These are phyloP conservation scores for Anarrhichthys ocellatus DNA, from an alignment of 2,113 vertebrate genomes.

Conservation along the genomic window DNA sequence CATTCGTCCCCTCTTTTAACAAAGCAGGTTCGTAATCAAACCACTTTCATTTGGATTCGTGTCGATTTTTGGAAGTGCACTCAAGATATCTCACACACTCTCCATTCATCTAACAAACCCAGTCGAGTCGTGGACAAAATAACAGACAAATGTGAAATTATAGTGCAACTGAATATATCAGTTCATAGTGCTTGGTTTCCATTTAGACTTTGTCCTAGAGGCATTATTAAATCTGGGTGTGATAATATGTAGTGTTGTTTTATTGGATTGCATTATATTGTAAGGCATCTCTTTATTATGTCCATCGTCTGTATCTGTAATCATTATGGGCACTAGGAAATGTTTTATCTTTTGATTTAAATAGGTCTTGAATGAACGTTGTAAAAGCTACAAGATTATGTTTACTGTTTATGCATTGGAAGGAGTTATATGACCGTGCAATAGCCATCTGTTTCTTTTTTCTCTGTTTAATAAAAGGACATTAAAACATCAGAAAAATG, in stretches of 20 bases:
- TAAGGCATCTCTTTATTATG: not conserved
- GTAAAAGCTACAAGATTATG: conserved; percentile 38
- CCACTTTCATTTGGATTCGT: not conserved
- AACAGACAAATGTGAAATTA: not conserved
- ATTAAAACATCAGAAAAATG: conserved; percentile 28
- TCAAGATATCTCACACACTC: not conserved
- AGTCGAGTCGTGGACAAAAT: not conserved
- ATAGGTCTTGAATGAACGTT: conserved; percentile 13
- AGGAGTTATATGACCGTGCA: conserved; percentile 17
- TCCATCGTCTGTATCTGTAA: not conserved
- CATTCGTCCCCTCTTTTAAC: not conserved
- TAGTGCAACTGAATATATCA: not conserved
- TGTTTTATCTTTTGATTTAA: conserved; percentile 31
- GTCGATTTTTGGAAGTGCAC: not conserved
- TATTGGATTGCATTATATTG: conserved; percentile 1
- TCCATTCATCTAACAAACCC: not conserved
- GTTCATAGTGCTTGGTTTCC: not conserved
- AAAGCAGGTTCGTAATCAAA: not conserved
- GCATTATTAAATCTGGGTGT: not conserved
- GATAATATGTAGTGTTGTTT: conserved; percentile 6
- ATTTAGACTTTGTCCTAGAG: too few relatives aligned
- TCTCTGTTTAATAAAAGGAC: conserved; percentile 39
- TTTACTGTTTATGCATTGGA: conserved; percentile 16
- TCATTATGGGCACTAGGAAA: conserved; percentile 1
- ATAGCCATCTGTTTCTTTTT: conserved; percentile 32